Conservation (phyloP, 2,113 vertebrate genomes). For the Coptodon bakossiorum region DNA sequence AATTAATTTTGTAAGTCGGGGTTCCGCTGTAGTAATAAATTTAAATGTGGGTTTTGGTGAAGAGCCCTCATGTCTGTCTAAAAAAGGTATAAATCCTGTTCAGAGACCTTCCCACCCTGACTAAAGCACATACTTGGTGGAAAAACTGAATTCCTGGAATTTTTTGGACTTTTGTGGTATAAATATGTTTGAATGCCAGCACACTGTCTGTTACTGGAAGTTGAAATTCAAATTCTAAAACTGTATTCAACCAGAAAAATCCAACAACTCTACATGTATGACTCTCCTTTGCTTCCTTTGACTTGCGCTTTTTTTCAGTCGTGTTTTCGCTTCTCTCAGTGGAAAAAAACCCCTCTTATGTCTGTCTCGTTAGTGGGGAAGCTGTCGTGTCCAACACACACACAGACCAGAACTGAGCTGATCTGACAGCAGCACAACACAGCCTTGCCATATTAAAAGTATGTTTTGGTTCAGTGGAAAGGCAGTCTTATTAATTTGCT, state of each 20-base stretch:
- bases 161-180: neutral
- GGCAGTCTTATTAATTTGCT: neutral
- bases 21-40: neutral
- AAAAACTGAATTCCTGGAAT: conserved; percentile 8
- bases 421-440: conserved; percentile 24
- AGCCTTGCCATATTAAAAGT: neutral
- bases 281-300: neutral
- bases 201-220: neutral
- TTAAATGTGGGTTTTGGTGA: neutral
- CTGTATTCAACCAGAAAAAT: conserved; percentile 4
- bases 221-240: neutral
- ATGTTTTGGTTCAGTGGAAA: neutral
- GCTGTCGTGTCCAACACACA: conserved; percentile 40
- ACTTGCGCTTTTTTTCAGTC: neutral
- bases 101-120: neutral
- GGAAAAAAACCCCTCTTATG: neutral
- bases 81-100: neutral
- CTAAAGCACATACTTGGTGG: neutral
- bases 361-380: conserved; percentile 38
- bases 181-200: conserved; percentile 19
- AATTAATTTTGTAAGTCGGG: too few relatives aligned
- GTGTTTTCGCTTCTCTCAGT: neutral
- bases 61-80: neutral
- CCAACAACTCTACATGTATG: neutral
- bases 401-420: conserved; percentile 31